phyloP scores from a whole-genome alignment of 2,797 vertebrate genomes.

The Macropodus opercularis region DNA sequence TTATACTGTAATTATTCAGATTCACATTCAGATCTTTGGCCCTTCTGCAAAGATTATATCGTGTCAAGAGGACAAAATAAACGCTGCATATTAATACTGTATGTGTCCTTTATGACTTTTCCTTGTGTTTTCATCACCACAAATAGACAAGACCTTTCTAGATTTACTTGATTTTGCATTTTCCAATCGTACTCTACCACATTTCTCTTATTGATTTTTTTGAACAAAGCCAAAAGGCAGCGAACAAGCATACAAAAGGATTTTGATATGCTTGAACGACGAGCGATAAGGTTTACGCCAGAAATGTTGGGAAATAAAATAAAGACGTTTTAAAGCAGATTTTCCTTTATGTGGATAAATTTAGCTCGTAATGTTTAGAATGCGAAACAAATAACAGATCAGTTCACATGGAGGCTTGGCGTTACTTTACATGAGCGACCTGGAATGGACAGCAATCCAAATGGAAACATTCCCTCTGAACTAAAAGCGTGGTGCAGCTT shows the following conservation, averaged over 20 bases:
- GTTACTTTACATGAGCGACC: slow-evolving; percentile 74
- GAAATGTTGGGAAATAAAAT: slow-evolving; percentile 39
- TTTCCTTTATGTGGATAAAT: slow-evolving; percentile 60
- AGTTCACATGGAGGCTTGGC: slow-evolving; percentile 66
- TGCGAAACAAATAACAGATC: slow-evolving; percentile 73
- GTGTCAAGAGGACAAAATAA: slow-evolving; percentile 47
- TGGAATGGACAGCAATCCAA: slow-evolving; percentile 81
- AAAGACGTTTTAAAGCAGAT: slow-evolving; percentile 43
- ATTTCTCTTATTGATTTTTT: not conserved
- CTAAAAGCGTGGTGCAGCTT: slow-evolving; percentile 70
- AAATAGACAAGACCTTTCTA: slow-evolving; percentile 1
- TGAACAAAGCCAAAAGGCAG: slow-evolving; percentile 6
- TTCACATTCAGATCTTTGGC: slow-evolving; percentile 49
- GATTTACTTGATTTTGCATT: slow-evolving; percentile 3
- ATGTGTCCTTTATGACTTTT: slow-evolving; percentile 41
- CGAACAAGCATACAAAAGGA: slow-evolving; percentile 1
- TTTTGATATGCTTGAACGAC: slow-evolving; percentile 16
- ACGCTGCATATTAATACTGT: slow-evolving; percentile 43
- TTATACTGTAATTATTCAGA: slow-evolving; percentile 60
- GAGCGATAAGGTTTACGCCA: slow-evolving; percentile 32
- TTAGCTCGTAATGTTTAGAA: slow-evolving; percentile 71
- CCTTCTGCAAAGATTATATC: slow-evolving; percentile 39
- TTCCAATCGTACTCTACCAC: not conserved
- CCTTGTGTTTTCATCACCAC: slow-evolving; percentile 18
- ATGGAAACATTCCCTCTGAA: slow-evolving; percentile 70